Evolutionary conservation across 2,888 invertebrate species (phyloP).

Genomic region (Oxyteleia sp.): DNA sequence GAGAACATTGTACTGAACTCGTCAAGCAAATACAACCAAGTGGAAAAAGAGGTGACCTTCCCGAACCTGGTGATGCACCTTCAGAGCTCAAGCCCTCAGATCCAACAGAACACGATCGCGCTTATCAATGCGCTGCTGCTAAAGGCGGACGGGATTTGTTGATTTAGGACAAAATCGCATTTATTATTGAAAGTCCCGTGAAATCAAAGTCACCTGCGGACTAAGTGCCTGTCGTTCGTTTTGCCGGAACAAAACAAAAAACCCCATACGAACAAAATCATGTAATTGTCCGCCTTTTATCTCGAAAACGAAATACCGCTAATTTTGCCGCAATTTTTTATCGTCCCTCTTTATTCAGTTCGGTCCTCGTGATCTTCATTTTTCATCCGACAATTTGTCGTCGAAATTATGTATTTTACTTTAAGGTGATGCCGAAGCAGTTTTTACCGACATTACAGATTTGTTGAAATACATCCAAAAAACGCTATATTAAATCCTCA

Average conservation of each 20-base stretch:
- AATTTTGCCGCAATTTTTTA: too few species aligned
- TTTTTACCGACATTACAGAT: too few species aligned
- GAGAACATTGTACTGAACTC: slow-evolving; percentile 97
- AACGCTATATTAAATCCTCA: too few species aligned
- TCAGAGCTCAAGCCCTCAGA: slow-evolving; percentile 92
- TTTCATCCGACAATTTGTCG: too few species aligned
- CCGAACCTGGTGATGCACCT: slow-evolving; percentile 94
- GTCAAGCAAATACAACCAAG: slow-evolving; percentile 93
- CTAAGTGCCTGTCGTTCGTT: slow-evolving; percentile 37
- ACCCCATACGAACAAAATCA: slow-evolving; percentile 18
- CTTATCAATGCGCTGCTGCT: slow-evolving; percentile 97
- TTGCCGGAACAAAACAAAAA: slow-evolving; percentile 19
- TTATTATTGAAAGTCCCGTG: slow-evolving; percentile 52
- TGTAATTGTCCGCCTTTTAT: slow-evolving; percentile 9
- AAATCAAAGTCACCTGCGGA: slow-evolving; percentile 50
- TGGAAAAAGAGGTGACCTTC: slow-evolving; percentile 96
- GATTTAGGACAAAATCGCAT: slow-evolving; percentile 60
- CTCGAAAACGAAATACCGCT: too few species aligned
- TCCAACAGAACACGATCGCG: slow-evolving; percentile 97
- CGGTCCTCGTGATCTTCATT: too few species aligned
- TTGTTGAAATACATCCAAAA: too few species aligned
- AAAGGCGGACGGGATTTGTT: slow-evolving; percentile 91
- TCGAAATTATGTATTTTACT: too few species aligned
- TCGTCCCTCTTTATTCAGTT: too few species aligned
- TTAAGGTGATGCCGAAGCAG: too few species aligned